Conservation (phyloP, 2,797 vertebrate genomes). For the Antennarius maculatus region DNA sequence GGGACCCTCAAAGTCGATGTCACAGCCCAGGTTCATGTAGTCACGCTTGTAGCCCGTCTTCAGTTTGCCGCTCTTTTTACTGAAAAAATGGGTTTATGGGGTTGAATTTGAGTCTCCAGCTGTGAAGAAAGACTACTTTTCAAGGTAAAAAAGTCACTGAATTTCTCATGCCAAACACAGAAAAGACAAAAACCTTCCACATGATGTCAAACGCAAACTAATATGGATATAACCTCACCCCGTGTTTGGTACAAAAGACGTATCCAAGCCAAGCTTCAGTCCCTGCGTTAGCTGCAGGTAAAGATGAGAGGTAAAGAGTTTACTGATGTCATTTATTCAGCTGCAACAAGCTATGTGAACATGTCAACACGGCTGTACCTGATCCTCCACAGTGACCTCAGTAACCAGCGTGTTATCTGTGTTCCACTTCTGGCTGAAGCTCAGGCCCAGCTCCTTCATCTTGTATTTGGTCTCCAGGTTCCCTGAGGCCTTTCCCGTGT, state of each 20-base stretch:
- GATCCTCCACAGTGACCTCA: slow-evolving; percentile 90
- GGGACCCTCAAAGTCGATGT: slow-evolving; percentile 92
- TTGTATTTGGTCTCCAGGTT: slow-evolving; percentile 96
- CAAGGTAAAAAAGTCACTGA: no score
- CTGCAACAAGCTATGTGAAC: not conserved
- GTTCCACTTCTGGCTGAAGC: slow-evolving; percentile 95
- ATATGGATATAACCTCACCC: slow-evolving; percentile 80
- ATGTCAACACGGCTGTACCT: slow-evolving; percentile 74
- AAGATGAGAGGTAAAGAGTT: slow-evolving; percentile 2
- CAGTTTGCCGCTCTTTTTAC: slow-evolving; percentile 96
- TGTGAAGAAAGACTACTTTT: no score
- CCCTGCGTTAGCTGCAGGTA: slow-evolving; percentile 87
- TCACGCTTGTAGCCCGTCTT: slow-evolving; percentile 93
- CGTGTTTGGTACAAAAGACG: slow-evolving; percentile 96
- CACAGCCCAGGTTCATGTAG: slow-evolving; percentile 89
- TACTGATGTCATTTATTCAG: not conserved
- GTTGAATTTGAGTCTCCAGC: not conserved
- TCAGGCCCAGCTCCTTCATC: slow-evolving; percentile 89
- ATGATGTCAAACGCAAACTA: not conserved
- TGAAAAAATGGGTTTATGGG: slow-evolving; percentile 42
- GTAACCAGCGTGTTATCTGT: slow-evolving; percentile 92
- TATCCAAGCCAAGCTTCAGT: slow-evolving; percentile 91
- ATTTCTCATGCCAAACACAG: no score
- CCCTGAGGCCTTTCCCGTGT: slow-evolving; percentile 91
- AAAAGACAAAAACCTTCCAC: not conserved